These are phyloP conservation scores for Barbus barbus DNA, from an alignment of 2,113 vertebrate genomes.

Conservation along the genomic window DNA sequence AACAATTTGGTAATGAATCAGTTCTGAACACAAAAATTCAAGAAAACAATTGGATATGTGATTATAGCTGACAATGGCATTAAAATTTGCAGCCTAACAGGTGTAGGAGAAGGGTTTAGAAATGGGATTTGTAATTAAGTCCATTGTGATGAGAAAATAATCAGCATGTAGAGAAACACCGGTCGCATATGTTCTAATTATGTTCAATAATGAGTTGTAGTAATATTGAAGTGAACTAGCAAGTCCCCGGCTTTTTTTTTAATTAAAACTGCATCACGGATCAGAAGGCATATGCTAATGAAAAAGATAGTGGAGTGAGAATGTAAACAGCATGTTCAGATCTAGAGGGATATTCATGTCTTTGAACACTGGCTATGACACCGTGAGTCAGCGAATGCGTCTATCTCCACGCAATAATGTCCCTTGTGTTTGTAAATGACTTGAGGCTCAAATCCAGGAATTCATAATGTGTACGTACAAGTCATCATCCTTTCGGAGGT, in stretches of 20 bases:
- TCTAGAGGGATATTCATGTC: conserved; percentile 53
- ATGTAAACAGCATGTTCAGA: conserved; percentile 51
- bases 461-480: not conserved
- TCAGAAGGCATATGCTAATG: conserved; percentile 65
- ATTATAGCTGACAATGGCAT: not conserved
- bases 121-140: conserved; percentile 30
- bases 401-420: not conserved
- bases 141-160: conserved; percentile 18
- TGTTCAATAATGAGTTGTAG: not conserved
- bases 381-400: not conserved
- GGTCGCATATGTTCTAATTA: conserved; percentile 18
- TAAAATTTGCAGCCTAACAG: not conserved
- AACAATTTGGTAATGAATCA: not conserved
- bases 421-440: not conserved
- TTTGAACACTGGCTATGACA: not conserved
- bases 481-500: not conserved
- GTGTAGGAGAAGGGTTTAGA: not conserved
- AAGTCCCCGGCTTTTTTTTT: conserved; percentile 57
- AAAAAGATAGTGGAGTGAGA: conserved; percentile 54
- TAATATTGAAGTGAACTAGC: not conserved
- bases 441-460: not conserved
- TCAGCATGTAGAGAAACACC: not conserved
- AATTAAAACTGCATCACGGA: conserved; percentile 71
- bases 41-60: not conserved
- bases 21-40: not conserved